Conservation (phyloP, 2,113 vertebrate species). For the cattle (Bos taurus) region DNA sequence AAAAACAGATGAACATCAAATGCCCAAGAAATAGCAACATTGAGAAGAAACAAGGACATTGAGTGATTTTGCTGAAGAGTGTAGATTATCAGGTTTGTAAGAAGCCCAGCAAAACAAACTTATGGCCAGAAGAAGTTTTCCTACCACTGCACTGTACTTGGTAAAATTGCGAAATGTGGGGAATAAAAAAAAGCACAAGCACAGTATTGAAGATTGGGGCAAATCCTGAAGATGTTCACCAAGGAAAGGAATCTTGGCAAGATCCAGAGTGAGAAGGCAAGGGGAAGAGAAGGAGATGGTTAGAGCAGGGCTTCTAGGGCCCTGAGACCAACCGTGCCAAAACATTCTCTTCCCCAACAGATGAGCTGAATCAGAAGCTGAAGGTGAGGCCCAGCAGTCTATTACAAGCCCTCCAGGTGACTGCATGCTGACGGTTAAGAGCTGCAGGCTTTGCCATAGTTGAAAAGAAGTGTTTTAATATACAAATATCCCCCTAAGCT, state of each 20-base stretch:
- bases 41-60: neutral
- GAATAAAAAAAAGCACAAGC: neutral
- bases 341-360: rapidly evolving
- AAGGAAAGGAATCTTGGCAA: neutral
- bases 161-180: neutral
- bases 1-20: neutral
- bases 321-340: neutral
- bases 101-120: neutral
- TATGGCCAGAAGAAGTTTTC: neutral
- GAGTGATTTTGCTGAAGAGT: neutral
- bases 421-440: neutral
- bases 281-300: neutral
- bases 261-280: neutral
- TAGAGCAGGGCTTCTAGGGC: neutral
- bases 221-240: neutral
- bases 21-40: neutral
- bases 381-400: neutral
- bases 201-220: neutral
- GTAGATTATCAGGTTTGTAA: neutral
- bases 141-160: neutral
- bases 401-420: neutral
- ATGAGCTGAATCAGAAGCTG: neutral
- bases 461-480: neutral
- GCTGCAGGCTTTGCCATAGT: neutral
- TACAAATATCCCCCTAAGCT: neutral